Evolutionary conservation across 1,140 invertebrate genomes (phyloP), one percentile per base, ranked within the genome.

Genomic region (Zaprionus camerounensis): DNA sequence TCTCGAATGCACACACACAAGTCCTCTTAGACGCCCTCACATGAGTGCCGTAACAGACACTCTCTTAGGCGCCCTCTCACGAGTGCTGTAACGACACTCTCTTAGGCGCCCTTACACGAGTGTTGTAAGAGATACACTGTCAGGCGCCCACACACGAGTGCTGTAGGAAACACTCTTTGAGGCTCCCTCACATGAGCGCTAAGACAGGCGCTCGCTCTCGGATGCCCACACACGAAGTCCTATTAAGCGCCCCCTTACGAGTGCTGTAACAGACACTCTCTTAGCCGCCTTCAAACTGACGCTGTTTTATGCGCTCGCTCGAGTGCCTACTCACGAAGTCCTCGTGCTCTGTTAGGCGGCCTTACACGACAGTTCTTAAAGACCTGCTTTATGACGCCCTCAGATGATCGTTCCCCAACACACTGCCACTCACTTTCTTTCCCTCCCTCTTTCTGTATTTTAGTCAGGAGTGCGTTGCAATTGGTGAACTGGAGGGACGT

Each of bases 381-480:
- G 12, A 9, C 11, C 12, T 36, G 0, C 34, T 36, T 12, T 36
- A 11, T 3, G 12, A 38, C n/a, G 11, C 22, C 6, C 20, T 20
- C 20, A 17, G n/a, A 46, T 6, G 20, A 51, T 51, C 46, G 11
- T 24, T 34, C n/a, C 31, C 12, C 6, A n/a, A 51, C 11, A 11
- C 4, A 17, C 7, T 28, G 20, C 11, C 4, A 34, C 12, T 13
- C 20, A 13, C 24, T 41, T 13, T 67, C 13, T 66, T 44, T 24
- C 38, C 62, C 15, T 26, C 20, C 34, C 22, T 31, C 55, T 51
- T 20, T 56, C 34, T 34, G 7, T 31, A 34, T 22, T 53, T 17
- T 92, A 98, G 97, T 38, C 94, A 96, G 83, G 94, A 94, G 31
- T 98, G 97, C 85, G 95, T 96, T 61, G 96, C 96, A 2, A 94